Percentiles rank a stretch among this genome's conserved stretches.
Conservation (phyloP, 53 echinoderm and acorn worm genomes). For the Henricia sp. region DNA sequence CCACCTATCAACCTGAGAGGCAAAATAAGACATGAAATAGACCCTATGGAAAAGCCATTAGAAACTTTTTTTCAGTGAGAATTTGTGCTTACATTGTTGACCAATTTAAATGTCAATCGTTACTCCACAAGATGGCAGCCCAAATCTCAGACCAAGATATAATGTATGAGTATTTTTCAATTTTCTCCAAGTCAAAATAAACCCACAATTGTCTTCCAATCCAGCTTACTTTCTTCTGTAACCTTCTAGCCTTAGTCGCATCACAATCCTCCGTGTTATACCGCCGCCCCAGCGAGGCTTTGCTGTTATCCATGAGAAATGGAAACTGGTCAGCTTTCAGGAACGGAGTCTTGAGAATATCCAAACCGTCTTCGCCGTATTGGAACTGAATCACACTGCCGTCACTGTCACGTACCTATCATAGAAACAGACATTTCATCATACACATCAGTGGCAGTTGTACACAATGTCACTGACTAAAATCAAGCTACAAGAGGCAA, state of each 20-base stretch:
- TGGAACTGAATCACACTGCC: conserved; percentile 90
- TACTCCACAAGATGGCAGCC: too few relatives aligned
- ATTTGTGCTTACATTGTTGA: too few relatives aligned
- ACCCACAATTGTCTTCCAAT: background rate
- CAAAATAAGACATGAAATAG: background rate
- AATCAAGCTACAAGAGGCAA: too few relatives aligned
- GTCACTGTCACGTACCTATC: conserved; percentile 92
- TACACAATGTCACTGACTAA: too few relatives aligned
- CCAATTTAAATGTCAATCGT: too few relatives aligned
- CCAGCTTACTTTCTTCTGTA: conserved; percentile 76
- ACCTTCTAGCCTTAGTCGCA: conserved; percentile 61
- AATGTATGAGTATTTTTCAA: too few relatives aligned
- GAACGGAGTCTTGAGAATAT: conserved; percentile 94
- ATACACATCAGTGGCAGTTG: too few relatives aligned
- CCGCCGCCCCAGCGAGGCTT: conserved; percentile 12
- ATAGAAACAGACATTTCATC: too few relatives aligned
- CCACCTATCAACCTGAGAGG: conserved; percentile 79
- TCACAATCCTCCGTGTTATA: conserved; percentile 29
- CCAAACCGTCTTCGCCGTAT: conserved; percentile 93
- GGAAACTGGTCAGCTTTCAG: conserved; percentile 72
- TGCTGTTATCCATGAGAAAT: conserved; percentile 83
- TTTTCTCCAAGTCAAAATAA: too few relatives aligned
- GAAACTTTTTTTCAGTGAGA: too few relatives aligned
- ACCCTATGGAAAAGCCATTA: too few relatives aligned
- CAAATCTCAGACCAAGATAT: too few relatives aligned